Conservation (phyloP, 2,888 invertebrate species). For the Apamea epomidion region DNA sequence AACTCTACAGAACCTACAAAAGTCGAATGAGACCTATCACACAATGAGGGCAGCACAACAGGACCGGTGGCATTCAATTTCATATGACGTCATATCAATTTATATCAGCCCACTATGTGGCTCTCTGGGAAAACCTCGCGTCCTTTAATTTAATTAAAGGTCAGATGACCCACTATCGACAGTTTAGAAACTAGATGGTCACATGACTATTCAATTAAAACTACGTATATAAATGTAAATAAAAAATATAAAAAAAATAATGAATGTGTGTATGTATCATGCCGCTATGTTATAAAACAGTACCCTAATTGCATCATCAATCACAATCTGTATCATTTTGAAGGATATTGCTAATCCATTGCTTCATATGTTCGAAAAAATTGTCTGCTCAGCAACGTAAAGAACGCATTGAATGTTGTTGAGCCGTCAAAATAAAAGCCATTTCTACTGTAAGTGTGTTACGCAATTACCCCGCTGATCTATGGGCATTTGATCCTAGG, state of each 20-base stretch:
- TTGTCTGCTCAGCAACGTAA: not conserved
- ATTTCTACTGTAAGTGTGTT: too few relatives aligned
- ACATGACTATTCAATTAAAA: not conserved
- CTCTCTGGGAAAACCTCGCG: conserved; percentile 37
- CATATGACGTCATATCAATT: conserved; percentile 45
- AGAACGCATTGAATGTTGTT: not conserved
- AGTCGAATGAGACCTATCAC: not conserved
- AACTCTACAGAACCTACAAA: not conserved
- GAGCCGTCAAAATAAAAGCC: too few relatives aligned
- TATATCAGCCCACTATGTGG: not conserved
- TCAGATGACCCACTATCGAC: not conserved
- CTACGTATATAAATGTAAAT: not conserved
- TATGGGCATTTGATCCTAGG: not conserved
- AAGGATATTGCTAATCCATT: too few relatives aligned
- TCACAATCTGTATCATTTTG: too few relatives aligned
- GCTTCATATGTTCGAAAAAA: not conserved
- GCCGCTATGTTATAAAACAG: not conserved
- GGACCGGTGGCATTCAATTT: conserved; percentile 34
- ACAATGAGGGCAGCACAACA: conserved; percentile 4
- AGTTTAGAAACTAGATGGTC: not conserved
- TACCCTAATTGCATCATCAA: too few relatives aligned
- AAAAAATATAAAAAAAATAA: too few relatives aligned
- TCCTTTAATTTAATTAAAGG: conserved; percentile 32
- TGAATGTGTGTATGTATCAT: too few relatives aligned
- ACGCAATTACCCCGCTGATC: too few relatives aligned